These are phyloP conservation scores for Microtus richardsoni DNA, from an alignment of 2,113 vertebrate species.

Conservation along the genomic window DNA sequence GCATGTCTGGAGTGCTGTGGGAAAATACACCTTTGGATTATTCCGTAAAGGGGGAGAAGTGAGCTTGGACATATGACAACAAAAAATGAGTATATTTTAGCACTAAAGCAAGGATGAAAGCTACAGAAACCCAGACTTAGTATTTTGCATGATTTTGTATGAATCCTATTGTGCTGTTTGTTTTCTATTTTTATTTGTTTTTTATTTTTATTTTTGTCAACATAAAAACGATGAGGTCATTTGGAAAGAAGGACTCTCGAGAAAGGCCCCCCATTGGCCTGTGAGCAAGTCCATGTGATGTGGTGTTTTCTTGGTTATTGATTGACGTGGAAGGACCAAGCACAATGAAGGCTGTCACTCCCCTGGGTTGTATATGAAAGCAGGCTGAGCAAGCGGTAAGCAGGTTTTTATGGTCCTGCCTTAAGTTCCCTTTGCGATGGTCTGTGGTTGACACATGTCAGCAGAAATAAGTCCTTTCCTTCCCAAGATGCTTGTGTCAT, in stretches of 20 bases:
- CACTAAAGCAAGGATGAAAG: constrained; percentile 21
- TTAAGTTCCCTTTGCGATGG: not conserved
- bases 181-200: not conserved
- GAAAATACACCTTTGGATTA: not conserved
- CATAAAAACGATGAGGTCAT: not conserved
- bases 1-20: not conserved
- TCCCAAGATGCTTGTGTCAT: not conserved
- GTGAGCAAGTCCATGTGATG: not conserved
- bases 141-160: constrained; percentile 8
- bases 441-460: not conserved
- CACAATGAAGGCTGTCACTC: not conserved
- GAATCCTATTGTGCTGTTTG: not conserved
- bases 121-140: not conserved
- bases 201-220: not conserved
- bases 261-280: too few species aligned
- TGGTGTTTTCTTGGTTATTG: not conserved
- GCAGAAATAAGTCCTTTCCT: not conserved
- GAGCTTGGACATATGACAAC: not conserved
- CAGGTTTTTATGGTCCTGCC: not conserved
- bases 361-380: not conserved
- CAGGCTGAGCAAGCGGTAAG: not conserved
- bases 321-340: not conserved
- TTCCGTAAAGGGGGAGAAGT: not conserved
- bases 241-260: not conserved
- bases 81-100: not conserved